Conservation (phyloP, 2,797 vertebrate species). For the Orientallactaga sibirica region DNA sequence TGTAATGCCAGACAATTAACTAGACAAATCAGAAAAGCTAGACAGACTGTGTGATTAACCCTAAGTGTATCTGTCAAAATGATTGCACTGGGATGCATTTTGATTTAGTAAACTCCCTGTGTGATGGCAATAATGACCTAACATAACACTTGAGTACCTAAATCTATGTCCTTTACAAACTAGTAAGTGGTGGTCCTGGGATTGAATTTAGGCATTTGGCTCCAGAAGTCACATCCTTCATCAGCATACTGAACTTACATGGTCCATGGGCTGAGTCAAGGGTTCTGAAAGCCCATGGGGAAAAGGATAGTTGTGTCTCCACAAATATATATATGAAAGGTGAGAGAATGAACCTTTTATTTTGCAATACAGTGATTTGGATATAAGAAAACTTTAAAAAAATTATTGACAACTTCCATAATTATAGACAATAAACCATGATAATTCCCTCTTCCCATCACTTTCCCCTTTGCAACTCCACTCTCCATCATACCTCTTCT, state of each 20-base stretch:
- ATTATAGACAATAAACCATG: too few relatives aligned
- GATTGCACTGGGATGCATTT: conserved; percentile 9
- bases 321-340: background rate
- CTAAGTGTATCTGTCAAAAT: conserved; percentile 1
- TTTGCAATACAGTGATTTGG: conserved; percentile 11
- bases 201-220: background rate
- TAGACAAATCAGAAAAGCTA: conserved; percentile 52
- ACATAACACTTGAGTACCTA: background rate
- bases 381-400: conserved; percentile 2
- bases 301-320: background rate
- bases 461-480: too few relatives aligned
- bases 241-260: background rate
- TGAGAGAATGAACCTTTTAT: background rate
- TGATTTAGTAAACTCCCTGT: background rate
- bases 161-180: background rate
- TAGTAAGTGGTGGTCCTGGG: background rate
- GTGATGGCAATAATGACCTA: background rate
- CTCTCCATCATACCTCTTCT: too few relatives aligned
- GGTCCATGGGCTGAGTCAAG: background rate
- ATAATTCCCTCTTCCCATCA: too few relatives aligned
- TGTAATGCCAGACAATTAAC: conserved; percentile 44
- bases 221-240: conserved; percentile 1
- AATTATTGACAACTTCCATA: too few relatives aligned
- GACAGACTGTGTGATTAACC: conserved; percentile 11
- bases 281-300: background rate